Evolutionary conservation across 2,113 vertebrate species (phyloP).

Genomic region (Sturnira hondurensis): DNA sequence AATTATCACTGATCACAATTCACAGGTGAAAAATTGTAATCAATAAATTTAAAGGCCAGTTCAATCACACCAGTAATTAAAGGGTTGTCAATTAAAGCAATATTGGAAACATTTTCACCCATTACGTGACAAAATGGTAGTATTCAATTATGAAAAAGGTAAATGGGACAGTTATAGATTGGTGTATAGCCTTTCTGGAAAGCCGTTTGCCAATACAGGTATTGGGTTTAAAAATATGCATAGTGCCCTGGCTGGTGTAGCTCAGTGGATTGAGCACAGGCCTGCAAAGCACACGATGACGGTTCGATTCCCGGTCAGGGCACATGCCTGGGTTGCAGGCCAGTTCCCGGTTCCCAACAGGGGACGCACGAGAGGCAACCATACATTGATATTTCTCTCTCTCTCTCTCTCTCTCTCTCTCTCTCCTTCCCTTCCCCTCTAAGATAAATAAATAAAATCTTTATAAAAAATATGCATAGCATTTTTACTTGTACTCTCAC

Average conservation of each 20-base stretch:
- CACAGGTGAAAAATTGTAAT: neutral
- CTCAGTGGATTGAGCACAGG: too few relatives aligned
- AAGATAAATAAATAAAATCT: too few relatives aligned
- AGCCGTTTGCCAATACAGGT: neutral
- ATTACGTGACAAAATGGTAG: constrained; percentile 9
- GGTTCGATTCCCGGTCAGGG: too few relatives aligned
- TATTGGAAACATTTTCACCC: neutral
- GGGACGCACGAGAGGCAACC: too few relatives aligned
- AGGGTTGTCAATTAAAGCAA: neutral
- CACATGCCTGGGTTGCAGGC: too few relatives aligned
- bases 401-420: too few relatives aligned
- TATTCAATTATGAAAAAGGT: constrained; percentile 1
- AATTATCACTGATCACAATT: neutral
- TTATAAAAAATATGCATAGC: neutral
- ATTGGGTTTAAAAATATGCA: neutral
- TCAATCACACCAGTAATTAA: neutral
- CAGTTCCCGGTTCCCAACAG: too few relatives aligned
- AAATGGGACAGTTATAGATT: neutral
- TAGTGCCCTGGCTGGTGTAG: too few relatives aligned
- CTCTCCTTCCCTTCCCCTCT: too few relatives aligned
- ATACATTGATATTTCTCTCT: too few relatives aligned
- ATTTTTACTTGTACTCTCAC: neutral
- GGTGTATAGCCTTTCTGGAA: neutral
- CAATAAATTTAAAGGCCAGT: neutral
- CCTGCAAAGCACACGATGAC: too few relatives aligned